phyloP scores from a whole-genome alignment of 2,888 invertebrate genomes.

The Heliconius ismenius region DNA sequence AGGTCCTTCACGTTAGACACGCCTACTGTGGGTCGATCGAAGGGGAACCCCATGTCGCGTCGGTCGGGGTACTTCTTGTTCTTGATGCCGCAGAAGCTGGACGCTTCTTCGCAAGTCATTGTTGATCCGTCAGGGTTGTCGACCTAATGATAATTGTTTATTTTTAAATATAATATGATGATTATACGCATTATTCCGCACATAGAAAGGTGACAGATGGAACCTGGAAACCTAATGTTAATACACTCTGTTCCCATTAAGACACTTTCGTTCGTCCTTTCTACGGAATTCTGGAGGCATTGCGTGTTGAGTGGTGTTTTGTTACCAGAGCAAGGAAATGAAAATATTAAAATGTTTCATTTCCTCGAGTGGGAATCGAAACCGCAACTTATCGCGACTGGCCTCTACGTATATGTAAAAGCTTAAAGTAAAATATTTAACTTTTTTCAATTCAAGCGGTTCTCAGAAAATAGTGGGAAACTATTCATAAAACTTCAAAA shows the following conservation, averaged over 20 bases:
- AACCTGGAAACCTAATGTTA: background rate
- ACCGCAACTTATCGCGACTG: background rate
- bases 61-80: constrained; percentile 90
- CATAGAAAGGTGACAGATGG: background rate
- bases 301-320: background rate
- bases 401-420: too few relatives aligned
- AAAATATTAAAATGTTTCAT: background rate
- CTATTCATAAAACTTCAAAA: too few relatives aligned
- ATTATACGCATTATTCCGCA: background rate
- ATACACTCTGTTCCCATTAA: too few relatives aligned
- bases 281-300: too few relatives aligned
- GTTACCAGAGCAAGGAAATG: background rate
- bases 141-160: constrained; percentile 22
- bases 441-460: too few relatives aligned
- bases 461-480: too few relatives aligned
- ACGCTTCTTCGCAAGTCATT: constrained; percentile 85
- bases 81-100: constrained; percentile 89
- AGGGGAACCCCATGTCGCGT: constrained; percentile 92
- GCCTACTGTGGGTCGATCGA: constrained; percentile 84
- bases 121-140: constrained; percentile 33
- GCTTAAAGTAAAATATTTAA: too few relatives aligned
- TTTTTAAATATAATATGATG: background rate
- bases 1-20: constrained; percentile 84
- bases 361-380: background rate
- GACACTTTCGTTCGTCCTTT: too few relatives aligned